Evolutionary conservation across 2,797 vertebrate genomes (phyloP).

Genomic region (Megaceryle alcyon): DNA sequence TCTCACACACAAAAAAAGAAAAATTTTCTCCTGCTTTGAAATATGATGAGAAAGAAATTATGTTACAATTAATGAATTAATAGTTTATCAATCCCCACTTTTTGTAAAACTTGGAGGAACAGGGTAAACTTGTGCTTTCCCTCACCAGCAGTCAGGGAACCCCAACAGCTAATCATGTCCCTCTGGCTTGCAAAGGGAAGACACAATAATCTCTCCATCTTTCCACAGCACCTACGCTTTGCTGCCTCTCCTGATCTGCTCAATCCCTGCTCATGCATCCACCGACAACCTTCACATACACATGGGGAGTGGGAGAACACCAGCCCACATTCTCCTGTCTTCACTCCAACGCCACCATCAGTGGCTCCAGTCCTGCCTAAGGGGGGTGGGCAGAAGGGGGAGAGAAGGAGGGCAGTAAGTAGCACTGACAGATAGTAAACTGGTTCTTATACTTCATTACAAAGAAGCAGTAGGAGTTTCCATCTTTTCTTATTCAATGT

Average conservation of each 20-base stretch:
- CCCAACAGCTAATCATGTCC: neutral
- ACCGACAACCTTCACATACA: neutral
- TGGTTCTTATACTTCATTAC: neutral
- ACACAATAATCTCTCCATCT: neutral
- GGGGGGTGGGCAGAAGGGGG: neutral
- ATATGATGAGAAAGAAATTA: neutral
- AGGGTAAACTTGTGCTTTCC: neutral
- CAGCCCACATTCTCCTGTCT: neutral
- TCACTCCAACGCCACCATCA: neutral
- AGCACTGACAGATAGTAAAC: neutral
- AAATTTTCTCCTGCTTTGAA: neutral
- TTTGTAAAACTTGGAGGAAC: neutral
- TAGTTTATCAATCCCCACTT: neutral
- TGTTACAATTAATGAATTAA: neutral
- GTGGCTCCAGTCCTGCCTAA: fast-evolving
- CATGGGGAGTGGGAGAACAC: fast-evolving
- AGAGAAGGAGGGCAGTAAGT: neutral
- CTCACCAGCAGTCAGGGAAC: neutral
- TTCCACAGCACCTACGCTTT: fast-evolving
- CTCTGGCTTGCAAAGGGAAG: neutral
- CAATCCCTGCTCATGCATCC: fast-evolving
- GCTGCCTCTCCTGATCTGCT: neutral
- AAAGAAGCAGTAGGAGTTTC: neutral
- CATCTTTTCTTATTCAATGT: neutral
- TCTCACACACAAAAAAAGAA: neutral